phyloP scores from a whole-genome alignment of 1,140 invertebrate genomes.

The Drosophila lacertosa region DNA sequence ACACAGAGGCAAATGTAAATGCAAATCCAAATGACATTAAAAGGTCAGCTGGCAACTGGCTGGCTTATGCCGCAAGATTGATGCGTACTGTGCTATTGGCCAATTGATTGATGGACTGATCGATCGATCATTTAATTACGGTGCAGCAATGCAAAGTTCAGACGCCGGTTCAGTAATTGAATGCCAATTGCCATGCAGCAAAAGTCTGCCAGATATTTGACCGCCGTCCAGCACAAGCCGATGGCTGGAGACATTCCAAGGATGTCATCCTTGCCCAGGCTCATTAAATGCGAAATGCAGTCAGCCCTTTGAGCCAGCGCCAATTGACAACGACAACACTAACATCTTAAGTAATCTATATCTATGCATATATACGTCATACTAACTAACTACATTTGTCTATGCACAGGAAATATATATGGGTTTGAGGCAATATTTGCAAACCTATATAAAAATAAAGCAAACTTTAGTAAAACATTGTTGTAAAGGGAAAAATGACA shows the following conservation, averaged over 20 bases:
- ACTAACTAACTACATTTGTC: too few species aligned
- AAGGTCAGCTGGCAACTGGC: slow-evolving; percentile 37
- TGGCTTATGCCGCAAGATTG: slow-evolving; percentile 32
- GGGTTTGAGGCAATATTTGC: background rate
- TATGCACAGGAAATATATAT: background rate
- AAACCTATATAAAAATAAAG: background rate
- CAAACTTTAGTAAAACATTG: background rate
- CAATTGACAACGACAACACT: slow-evolving; percentile 10
- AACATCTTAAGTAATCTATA: background rate
- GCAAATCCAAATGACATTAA: slow-evolving; percentile 9
- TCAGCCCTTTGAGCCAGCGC: background rate
- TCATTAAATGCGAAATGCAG: slow-evolving; percentile 22
- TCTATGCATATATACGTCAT: background rate
- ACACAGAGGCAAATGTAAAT: background rate
- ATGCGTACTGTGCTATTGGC: slow-evolving; percentile 27
- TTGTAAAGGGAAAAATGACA: background rate
- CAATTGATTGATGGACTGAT: slow-evolving; percentile 30
- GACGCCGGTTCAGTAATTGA: slow-evolving; percentile 12
- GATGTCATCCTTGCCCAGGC: background rate
- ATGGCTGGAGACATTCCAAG: slow-evolving; percentile 8
- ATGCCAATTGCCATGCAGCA: slow-evolving; percentile 37
- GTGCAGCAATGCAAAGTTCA: slow-evolving; percentile 20
- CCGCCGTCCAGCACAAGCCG: background rate
- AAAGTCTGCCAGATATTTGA: slow-evolving; percentile 16
- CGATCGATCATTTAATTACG: slow-evolving; percentile 42